These are phyloP conservation scores for Cyclophora punctaria DNA, from an alignment of 2,888 invertebrate genomes.

Conservation along the genomic window DNA sequence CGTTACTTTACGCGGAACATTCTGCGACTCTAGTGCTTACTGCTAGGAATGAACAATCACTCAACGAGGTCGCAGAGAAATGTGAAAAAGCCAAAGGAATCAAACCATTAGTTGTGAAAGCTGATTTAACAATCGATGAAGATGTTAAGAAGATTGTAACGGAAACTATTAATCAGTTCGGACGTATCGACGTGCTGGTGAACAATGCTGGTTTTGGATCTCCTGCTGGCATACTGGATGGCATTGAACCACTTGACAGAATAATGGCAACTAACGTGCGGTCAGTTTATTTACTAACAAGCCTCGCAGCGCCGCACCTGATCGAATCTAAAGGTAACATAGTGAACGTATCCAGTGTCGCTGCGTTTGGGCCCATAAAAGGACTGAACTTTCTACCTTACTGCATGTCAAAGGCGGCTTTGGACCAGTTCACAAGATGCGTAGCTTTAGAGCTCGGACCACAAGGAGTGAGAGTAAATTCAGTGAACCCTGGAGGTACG, in stretches of 20 bases:
- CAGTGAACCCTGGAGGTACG: conserved; percentile 95
- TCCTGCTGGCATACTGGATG: conserved; percentile 84
- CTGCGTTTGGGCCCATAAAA: conserved; percentile 77
- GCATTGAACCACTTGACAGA: conserved; percentile 87
- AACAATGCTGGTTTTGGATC: conserved; percentile 91
- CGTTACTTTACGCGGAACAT: conserved; percentile 78
- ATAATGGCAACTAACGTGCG: conserved; percentile 90
- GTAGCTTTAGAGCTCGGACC: conserved; percentile 87
- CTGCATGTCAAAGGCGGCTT: conserved; percentile 91
- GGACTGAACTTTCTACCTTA: conserved; percentile 87
- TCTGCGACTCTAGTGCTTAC: conserved; percentile 79
- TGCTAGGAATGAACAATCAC: conserved; percentile 80
- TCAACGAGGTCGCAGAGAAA: conserved; percentile 76
- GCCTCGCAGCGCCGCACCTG: conserved; percentile 87
- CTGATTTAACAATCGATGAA: conserved; percentile 79
- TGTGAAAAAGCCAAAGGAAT: conserved; percentile 61
- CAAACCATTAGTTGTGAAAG: conserved; percentile 75
- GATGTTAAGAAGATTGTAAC: conserved; percentile 79
- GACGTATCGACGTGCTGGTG: conserved; percentile 83
- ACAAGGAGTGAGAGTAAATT: conserved; percentile 88
- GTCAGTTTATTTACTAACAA: conserved; percentile 84
- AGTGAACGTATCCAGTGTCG: conserved; percentile 95
- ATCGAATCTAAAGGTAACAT: conserved; percentile 86
- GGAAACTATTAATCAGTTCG: conserved; percentile 79
- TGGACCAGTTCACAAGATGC: conserved; percentile 95